Conservation (phyloP, 2,888 invertebrate genomes). For the Erpobdella octoculata region DNA sequence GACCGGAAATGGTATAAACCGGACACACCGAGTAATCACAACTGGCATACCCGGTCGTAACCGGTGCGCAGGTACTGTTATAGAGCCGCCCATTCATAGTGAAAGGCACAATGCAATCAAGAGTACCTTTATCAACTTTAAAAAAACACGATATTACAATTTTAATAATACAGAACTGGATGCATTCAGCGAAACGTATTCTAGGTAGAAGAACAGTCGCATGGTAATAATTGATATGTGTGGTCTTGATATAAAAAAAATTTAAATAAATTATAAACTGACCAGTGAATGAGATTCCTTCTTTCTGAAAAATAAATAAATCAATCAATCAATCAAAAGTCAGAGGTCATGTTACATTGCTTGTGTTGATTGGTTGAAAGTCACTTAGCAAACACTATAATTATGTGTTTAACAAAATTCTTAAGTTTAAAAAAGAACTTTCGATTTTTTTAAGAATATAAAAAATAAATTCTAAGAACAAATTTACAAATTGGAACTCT, state of each 20-base stretch:
- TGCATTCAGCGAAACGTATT: background rate
- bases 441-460: too few species aligned
- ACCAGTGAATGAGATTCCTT: background rate
- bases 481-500: too few species aligned
- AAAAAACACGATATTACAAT: background rate
- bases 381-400: too few species aligned
- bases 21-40: background rate
- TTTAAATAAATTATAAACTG: background rate
- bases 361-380: too few species aligned
- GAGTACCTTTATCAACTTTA: background rate
- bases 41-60: background rate
- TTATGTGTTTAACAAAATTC: too few species aligned
- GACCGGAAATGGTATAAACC: background rate
- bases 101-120: background rate
- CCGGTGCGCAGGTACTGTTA: background rate
- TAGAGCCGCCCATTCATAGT: background rate
- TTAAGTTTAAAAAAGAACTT: too few species aligned
- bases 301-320: background rate
- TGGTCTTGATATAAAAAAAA: background rate
- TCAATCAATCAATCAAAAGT: background rate
- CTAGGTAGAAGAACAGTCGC: background rate
- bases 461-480: too few species aligned
- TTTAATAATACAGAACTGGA: background rate
- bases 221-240: background rate
- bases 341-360: too few species aligned